These are phyloP conservation scores for Bradypodion pumilum DNA, from an alignment of 2,797 vertebrate species.

Conservation along the genomic window DNA sequence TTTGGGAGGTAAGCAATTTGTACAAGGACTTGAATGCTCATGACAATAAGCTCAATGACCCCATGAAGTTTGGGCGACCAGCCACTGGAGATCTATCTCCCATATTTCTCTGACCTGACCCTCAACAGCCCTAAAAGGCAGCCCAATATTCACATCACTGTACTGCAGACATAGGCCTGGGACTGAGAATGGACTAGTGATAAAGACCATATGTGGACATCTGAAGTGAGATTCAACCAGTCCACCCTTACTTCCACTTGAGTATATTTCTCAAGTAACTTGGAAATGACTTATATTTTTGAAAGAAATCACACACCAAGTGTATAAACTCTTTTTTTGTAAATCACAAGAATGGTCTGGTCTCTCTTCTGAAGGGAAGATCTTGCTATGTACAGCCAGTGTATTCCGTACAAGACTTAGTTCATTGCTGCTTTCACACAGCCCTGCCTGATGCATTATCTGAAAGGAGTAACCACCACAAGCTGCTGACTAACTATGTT, in stretches of 20 bases:
- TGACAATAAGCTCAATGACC: too few relatives aligned
- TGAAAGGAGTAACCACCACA: slow-evolving; percentile 67
- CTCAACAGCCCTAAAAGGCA: background rate
- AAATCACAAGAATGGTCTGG: background rate
- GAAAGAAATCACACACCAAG: background rate
- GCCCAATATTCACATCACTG: background rate
- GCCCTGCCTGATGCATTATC: slow-evolving; percentile 53
- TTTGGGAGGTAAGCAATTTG: too few relatives aligned
- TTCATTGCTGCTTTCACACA: slow-evolving; percentile 36
- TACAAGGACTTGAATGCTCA: too few relatives aligned
- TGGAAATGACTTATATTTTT: background rate
- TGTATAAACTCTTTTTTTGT: background rate
- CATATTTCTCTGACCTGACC: background rate
- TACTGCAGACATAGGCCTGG: background rate
- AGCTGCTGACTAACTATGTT: slow-evolving; percentile 76
- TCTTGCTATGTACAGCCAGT: background rate
- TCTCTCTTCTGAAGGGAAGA: background rate
- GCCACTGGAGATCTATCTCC: background rate
- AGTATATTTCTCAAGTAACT: background rate
- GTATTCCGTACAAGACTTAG: slow-evolving; percentile 17
- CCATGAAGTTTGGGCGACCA: too few relatives aligned
- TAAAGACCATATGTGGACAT: background rate
- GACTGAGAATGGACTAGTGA: background rate
- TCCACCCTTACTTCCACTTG: too few relatives aligned
- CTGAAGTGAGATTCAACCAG: background rate